Evolutionary conservation across 2,113 vertebrate species (phyloP).

Genomic region (Crotalus viridis): DNA sequence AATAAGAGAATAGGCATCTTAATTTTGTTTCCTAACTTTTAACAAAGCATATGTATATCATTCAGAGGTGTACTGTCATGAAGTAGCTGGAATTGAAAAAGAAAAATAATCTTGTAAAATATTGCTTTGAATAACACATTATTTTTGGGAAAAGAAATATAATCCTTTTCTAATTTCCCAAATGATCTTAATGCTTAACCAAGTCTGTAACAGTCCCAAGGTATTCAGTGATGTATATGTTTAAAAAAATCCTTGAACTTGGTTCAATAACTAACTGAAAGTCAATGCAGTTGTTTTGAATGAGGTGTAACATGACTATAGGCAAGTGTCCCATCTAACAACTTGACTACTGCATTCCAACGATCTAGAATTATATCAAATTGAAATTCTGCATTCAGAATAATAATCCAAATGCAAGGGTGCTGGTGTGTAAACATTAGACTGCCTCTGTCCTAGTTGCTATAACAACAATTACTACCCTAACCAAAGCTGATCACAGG

Average conservation of each 20-base stretch:
- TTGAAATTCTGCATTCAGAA: not conserved
- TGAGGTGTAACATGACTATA: not conserved
- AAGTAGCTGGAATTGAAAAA: not conserved
- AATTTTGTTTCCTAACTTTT: not conserved
- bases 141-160: conserved; percentile 3
- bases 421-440: not conserved
- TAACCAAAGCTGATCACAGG: not conserved
- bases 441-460: not conserved
- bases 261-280: not conserved
- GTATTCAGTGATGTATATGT: not conserved
- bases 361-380: not conserved
- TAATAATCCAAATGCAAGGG: not conserved
- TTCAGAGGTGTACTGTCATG: not conserved
- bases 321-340: not conserved
- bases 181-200: not conserved
- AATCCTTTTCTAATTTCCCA: conserved; percentile 5
- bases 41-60: not conserved
- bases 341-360: not conserved
- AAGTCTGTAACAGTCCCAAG: not conserved
- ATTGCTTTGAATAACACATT: not conserved
- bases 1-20: not conserved
- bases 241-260: not conserved
- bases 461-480: not conserved
- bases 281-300: not conserved
- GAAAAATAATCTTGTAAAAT: not conserved